Base-by-base conservation (phyloP, 2,888 invertebrate genomes). In the Onthophagus sagittarius region DNA sequence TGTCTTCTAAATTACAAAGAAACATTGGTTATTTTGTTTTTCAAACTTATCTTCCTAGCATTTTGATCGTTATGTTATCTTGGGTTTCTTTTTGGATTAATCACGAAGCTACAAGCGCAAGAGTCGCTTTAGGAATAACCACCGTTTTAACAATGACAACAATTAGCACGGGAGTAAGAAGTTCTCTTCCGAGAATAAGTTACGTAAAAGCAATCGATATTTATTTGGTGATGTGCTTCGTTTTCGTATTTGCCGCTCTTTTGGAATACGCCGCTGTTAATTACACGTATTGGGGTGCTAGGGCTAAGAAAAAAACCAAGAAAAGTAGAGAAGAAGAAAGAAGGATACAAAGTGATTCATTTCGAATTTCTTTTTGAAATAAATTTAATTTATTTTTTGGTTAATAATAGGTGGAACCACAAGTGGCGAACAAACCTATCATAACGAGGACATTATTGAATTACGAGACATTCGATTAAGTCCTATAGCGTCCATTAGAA, bases 21-120 rank as follows among this genome's bases (percentile, higher is more conserved):
- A 98, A 98, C 86, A 97, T 98, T 81, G 98, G 98, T 72, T 98
- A 98, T 88, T 98, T 98, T 88, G 95, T 98, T 81, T 98, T 98
- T 87, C 98, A 98, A 88, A 98, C 98, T 11, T 98, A 98, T 86
- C 88, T 98, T 79, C 98, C 98, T 70, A 96, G 97, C 84, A 97
- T 97, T 82, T 90, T 98, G 76, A 98, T 98, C 82, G 98, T 98
- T 64, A 97, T 98, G 96, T 89, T 98, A 62, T 97, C 97, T 65
- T 98, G 98, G 98, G 98, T 98, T 15, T 97, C 97, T 1, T 98
- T 98, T 86, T 98, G 98, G 98, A 98, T 98, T 77, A 98, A 98
- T 86, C 97, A 98, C 84, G 97, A 98, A 85, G 98, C 98, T 32
- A 98, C 98, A 9, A 97, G 97, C 78, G 99, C 98, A 39, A 89